Evolutionary conservation across 1,140 invertebrate genomes (phyloP).

Genomic region (Musca vetustissima): DNA sequence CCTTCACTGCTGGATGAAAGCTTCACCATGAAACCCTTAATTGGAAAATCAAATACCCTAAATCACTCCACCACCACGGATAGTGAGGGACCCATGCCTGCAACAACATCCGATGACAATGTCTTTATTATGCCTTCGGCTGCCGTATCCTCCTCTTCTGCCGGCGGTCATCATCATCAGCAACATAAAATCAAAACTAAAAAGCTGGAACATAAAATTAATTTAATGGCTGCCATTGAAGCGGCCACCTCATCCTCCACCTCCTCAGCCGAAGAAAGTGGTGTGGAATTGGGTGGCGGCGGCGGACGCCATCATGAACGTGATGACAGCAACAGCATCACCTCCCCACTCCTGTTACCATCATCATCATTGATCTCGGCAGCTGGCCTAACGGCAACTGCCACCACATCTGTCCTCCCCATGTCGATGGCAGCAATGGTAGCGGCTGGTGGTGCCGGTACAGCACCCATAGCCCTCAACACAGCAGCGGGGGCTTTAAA

Average conservation of each 20-base stretch:
- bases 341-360: neutral
- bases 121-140: slow-evolving; percentile 24
- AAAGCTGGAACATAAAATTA: slow-evolving; percentile 52
- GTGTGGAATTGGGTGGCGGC: slow-evolving; percentile 33
- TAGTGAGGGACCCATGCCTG: slow-evolving; percentile 47
- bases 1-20: neutral
- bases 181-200: slow-evolving; percentile 49
- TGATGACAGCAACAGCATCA: neutral
- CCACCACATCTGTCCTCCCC: neutral
- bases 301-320: neutral
- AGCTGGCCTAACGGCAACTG: neutral
- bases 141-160: slow-evolving; percentile 5
- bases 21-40: slow-evolving; percentile 15
- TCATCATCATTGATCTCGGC: slow-evolving; percentile 8
- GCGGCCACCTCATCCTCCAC: slow-evolving; percentile 51
- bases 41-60: neutral
- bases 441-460: neutral
- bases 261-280: slow-evolving; percentile 48
- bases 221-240: slow-evolving; percentile 51
- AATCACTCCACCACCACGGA: slow-evolving; percentile 38
- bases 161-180: neutral
- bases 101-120: slow-evolving; percentile 51
- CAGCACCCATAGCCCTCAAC: neutral
- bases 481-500: slow-evolving; percentile 43
- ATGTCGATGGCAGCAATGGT: slow-evolving; percentile 1